Evolutionary conservation across 2,888 invertebrate species (phyloP), one percentile per base, ranked within the genome.

Genomic region (Lottia scabra): DNA sequence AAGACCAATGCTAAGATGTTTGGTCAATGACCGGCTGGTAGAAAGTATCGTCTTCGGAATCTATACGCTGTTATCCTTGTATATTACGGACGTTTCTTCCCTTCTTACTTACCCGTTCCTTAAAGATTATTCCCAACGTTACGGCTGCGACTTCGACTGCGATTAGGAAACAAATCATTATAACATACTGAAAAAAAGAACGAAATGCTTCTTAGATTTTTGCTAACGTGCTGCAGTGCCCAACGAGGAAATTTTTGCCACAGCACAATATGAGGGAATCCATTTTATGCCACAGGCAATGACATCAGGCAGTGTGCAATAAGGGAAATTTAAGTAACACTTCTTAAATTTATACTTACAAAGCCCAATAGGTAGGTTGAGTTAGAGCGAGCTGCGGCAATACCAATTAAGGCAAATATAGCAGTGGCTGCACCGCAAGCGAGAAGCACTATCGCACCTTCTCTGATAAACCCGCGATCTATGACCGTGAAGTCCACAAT

Each of bases 91-190:
- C 38, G 38, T 38, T 38, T 38, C 38, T 38, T n/a, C n/a, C 38
- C 8, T 10, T 2, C 5, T 38, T n/a, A 62, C 70, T 65, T 44
- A 70, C 70, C 65, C 45, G 30, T n/a, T 43, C 48, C 38, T 70
- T 70, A 65, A 70, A 70, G 6, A 70, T 45, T 12, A 70, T 45
- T 23, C 70, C 70, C 3, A 70, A 46, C 16, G 48, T 64, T 23
- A 70, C 64, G 63, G 70, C 70, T 46, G 70, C 63, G 30, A 70
- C 70, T 44, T 70, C 64, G 2, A 70, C 65, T 23, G 64, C 70
- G 38, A 70, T 70, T 13, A 70, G 26, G 15, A 70, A 48, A 15
- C 64, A 65, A 19, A 70, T 16, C 16, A 70, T 38, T 10, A 63
- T 65, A n/a, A 70, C 27, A 48, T 70, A 70, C 70, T 70, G 65